These are phyloP conservation scores for Fabriciana adippe DNA, from an alignment of 2,888 invertebrate genomes.

Conservation along the genomic window DNA sequence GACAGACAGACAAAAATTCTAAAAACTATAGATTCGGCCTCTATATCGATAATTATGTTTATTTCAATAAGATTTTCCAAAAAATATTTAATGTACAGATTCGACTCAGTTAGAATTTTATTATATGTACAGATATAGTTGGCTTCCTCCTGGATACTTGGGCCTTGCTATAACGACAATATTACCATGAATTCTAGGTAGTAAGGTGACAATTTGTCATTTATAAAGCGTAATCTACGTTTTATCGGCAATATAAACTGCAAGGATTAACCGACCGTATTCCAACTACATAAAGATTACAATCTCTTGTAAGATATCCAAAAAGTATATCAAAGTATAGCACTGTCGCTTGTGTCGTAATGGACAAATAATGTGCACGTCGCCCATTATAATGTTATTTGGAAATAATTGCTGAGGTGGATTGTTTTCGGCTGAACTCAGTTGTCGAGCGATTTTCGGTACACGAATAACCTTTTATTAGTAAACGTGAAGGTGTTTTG, in stretches of 20 bases:
- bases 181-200: conserved; percentile 26
- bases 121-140: too few species aligned
- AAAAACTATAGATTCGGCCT: too few species aligned
- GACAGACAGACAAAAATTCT: too few species aligned
- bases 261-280: background rate
- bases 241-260: conserved; percentile 19
- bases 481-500: conserved; percentile 1
- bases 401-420: conserved; percentile 62
- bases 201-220: conserved; percentile 39
- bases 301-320: conserved; percentile 11
- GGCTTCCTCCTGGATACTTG: background rate
- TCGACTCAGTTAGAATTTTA: too few species aligned
- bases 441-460: conserved; percentile 35
- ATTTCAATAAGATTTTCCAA: too few species aligned
- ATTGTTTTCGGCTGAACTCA: conserved; percentile 32
- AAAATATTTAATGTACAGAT: too few species aligned
- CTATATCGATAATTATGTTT: too few species aligned
- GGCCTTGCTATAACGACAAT: conserved; percentile 12
- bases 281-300: background rate
- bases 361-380: conserved; percentile 75
- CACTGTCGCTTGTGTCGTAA: conserved; percentile 51
- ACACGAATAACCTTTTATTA: conserved; percentile 25
- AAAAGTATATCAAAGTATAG: conserved; percentile 9
- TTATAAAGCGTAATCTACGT: conserved; percentile 34
- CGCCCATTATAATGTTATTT: conserved; percentile 75